Base-by-base conservation (phyloP, 2,113 vertebrate species). In the Machaerirhynchus nigripectus region DNA sequence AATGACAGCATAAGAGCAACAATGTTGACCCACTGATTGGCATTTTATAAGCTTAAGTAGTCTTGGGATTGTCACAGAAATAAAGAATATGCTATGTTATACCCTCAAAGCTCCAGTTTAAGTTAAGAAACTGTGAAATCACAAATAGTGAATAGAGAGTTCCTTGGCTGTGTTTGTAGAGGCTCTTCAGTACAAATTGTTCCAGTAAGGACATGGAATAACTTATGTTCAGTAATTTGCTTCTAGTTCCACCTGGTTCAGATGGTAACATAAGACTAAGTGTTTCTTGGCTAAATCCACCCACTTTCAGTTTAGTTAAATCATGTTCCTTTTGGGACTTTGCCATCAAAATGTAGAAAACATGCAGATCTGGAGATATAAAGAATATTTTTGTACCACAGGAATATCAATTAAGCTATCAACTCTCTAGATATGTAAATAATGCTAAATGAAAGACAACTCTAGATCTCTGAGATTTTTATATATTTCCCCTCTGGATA, bases 211-310 rank as follows among this genome's bases (percentile, higher is more conserved):
- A 90, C 83, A 90, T 50, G 83, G 56, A 92, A 71, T 96, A 92
- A 93, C 56, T 96, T 93, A 52, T 89, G 92, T 93, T 97, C 71
- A 75, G 79, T 78, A 95, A 96, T 97, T 90, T 96, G 79, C 64
- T 82, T 95, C 90, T 87, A 93, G 88, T 87, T 97, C 90, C 95
- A 97, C 95, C 95, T 97, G 95, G 88, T 96, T 96, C 53, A 4
- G 85, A 95, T 96, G 88, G 92, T 90, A 96, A 96, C 88, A 90
- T 89, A 96, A 96, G 50, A 93, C 88, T 76, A 93, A 95, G 74
- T 89, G 86, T 94, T 96, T 97, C 96, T 96, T 93, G 90, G 88
- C 71, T 95, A 93, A 93, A 94, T 96, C 83, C 80, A 74, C 92
- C 85, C 90, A 94, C 90, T 94, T 95, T 89, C 86, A 94, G 60